Percentiles rank a stretch among this genome's conserved stretches.
Evolutionary conservation across 2,113 vertebrate species (phyloP).

Genomic region (Burhinus oedicnemus): DNA sequence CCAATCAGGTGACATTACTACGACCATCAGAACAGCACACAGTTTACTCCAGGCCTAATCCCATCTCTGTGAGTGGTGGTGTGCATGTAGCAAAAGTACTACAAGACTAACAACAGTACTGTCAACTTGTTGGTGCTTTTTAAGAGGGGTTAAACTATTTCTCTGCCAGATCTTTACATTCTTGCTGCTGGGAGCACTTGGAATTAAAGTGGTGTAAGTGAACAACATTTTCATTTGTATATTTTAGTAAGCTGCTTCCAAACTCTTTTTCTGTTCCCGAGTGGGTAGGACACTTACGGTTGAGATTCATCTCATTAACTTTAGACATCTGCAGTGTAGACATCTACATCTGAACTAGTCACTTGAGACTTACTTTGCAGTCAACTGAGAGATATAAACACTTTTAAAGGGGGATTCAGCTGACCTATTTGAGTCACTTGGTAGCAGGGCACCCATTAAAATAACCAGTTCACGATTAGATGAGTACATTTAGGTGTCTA

Average conservation of each 20-base stretch:
- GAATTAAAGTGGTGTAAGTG: background rate
- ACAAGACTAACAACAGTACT: background rate
- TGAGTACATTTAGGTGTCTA: background rate
- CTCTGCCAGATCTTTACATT: background rate
- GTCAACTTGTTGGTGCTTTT: background rate
- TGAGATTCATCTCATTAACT: slow-evolving; percentile 16
- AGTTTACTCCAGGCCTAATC: background rate
- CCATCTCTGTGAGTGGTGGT: accelerated
- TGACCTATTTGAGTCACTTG: background rate
- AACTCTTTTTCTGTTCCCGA: background rate
- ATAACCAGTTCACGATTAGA: background rate
- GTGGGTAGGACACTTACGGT: background rate
- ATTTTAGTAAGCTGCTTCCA: background rate
- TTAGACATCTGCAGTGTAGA: background rate
- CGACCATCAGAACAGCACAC: background rate
- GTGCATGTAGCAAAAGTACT: background rate
- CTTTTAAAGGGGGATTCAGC: background rate
- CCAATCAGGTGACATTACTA: background rate
- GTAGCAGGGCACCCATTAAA: background rate
- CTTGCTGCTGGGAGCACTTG: background rate
- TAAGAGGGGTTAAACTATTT: background rate
- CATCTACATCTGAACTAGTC: background rate
- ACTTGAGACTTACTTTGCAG: background rate
- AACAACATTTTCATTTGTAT: background rate
- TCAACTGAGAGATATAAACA: background rate